Conservation (phyloP, 2,888 invertebrate genomes). For the Leucoma salicis region DNA sequence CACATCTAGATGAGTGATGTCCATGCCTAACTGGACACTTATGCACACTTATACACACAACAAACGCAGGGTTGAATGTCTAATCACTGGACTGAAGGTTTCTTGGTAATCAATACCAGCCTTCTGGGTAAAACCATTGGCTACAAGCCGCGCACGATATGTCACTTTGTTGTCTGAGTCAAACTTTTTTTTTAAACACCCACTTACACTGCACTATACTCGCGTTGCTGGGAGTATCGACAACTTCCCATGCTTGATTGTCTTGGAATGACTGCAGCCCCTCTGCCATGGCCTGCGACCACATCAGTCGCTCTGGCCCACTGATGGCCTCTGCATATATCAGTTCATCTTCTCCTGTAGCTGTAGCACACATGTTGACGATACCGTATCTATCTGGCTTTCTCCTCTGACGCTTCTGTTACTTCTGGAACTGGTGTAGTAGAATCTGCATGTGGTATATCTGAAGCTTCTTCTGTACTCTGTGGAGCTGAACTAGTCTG, state of each 20-base stretch:
- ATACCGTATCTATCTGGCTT: neutral
- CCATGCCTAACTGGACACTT: slow-evolving; percentile 8
- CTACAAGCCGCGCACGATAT: slow-evolving; percentile 15
- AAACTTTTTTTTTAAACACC: slow-evolving; percentile 16
- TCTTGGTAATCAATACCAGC: slow-evolving; percentile 10
- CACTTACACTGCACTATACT: slow-evolving; percentile 3
- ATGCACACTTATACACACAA: slow-evolving; percentile 19
- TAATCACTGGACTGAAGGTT: slow-evolving; percentile 14
- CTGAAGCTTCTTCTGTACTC: neutral
- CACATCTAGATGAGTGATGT: slow-evolving; percentile 18
- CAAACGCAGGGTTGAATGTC: slow-evolving; percentile 19
- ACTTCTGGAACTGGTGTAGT: neutral
- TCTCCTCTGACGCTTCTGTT: neutral
- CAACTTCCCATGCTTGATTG: neutral
- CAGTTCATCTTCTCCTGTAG: neutral
- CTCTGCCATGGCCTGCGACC: slow-evolving; percentile 10
- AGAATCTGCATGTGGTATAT: neutral
- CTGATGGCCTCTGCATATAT: slow-evolving; percentile 4
- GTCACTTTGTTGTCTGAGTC: slow-evolving; percentile 12
- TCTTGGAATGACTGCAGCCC: slow-evolving; percentile 12
- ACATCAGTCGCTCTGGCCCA: slow-evolving; percentile 9
- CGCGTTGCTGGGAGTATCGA: neutral
- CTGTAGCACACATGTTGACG: neutral
- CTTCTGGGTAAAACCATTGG: slow-evolving; percentile 11
- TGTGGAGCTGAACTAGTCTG: slow-evolving; percentile 4